Evolutionary conservation across 2,888 invertebrate species (phyloP), one percentile per base, ranked within the genome.

Genomic region (Ceraclea dissimilis): DNA sequence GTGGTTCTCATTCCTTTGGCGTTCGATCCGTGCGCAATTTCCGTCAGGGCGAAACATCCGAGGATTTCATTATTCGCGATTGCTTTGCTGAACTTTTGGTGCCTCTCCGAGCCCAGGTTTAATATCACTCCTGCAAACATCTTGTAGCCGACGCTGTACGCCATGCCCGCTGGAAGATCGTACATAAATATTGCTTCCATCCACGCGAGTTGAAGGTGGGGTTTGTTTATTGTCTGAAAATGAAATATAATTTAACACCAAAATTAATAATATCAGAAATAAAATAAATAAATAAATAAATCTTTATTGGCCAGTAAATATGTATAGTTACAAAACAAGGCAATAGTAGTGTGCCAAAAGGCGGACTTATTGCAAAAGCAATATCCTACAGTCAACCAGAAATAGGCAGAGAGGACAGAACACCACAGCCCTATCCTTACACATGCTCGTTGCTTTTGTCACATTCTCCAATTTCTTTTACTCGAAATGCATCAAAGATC

Each of bases 11-110:
- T 89, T 2, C 86, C 87, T 66, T 87, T 86, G 0, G 91, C 89
- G 69, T 95, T 95, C 21, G 91, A 91, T 0, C 95, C 95, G 68
- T 96, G 95, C 0, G 88, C 83, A 10, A 95, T 83, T 72, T 96
- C 95, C 0, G 95, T 95, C 49, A 95, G 70, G 1, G 90, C 90
- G 70, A 91, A 93, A 65, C 91, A 76, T 0, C 78, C 77, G 0
- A 74, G 73, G 13, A 76, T 74, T 60, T 67, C 67, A 1, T 66
- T 75, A 1, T 67, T 66, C 19, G 70, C 67, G 0, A 68, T 62
- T 20, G 73, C 76, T 43, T 76, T 77, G 1, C 82, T 67, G 60
- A 79, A 74, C 31, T 80, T 72, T 34, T 71, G 71, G 64, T 88
- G 83, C 48, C 87, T 80, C 0, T 78, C 76, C 2, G 81, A 81